A percentile compares a stretch with the other conserved stretches of the same genome.
phyloP scores from a whole-genome alignment of 2,797 vertebrate genomes.

The Mormyrus proboscirostris region DNA sequence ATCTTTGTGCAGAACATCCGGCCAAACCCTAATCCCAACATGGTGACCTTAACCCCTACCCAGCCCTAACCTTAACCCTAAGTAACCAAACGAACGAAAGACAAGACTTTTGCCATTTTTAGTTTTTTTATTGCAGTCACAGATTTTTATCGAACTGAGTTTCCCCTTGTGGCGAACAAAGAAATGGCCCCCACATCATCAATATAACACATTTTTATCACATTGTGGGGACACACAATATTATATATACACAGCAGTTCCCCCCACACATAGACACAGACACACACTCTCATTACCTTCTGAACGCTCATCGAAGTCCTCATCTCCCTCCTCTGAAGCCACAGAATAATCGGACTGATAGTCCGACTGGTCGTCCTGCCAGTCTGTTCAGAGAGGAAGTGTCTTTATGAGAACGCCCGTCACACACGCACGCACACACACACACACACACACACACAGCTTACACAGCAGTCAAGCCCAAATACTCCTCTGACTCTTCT shows the following conservation, averaged over 20 bases:
- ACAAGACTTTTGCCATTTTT: too few relatives aligned
- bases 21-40: too few relatives aligned
- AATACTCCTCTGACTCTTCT: not conserved
- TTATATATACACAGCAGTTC: not conserved
- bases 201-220: not conserved
- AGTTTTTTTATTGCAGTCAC: too few relatives aligned
- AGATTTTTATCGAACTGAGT: not conserved
- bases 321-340: constrained; percentile 95
- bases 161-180: not conserved
- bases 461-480: not conserved
- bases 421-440: not conserved
- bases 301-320: constrained; percentile 93
- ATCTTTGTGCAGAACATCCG: too few relatives aligned
- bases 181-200: not conserved
- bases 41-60: too few relatives aligned
- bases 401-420: not conserved
- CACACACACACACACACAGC: not conserved
- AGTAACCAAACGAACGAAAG: too few relatives aligned
- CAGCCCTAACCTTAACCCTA: too few relatives aligned
- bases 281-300: constrained; percentile 66
- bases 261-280: not conserved
- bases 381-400: constrained; percentile 63
- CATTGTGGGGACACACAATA: not conserved
- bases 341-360: constrained; percentile 97
- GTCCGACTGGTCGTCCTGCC: constrained; percentile 98